Percentiles rank a stretch among this genome's conserved stretches.
These are phyloP conservation scores for Enoplolaimus lenunculus DNA, from an alignment of 2,888 invertebrate genomes.

Conservation along the genomic window DNA sequence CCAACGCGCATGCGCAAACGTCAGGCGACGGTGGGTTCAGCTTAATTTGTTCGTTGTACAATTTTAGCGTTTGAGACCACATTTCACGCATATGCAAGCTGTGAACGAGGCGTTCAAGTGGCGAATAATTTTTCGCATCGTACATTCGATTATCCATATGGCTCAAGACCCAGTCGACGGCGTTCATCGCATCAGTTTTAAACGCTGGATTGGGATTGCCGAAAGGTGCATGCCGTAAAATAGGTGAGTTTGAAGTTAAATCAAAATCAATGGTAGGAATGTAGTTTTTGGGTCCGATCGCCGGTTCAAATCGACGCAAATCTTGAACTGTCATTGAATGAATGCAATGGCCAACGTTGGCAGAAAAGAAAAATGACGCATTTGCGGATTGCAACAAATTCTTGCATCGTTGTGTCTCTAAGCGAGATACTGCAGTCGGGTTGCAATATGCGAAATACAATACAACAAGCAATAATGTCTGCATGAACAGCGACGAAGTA, in stretches of 20 bases:
- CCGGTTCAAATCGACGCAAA: not conserved
- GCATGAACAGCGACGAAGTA: too few species aligned
- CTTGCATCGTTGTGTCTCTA: too few species aligned
- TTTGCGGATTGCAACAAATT: too few species aligned
- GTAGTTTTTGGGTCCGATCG: not conserved
- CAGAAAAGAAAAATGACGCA: too few species aligned
- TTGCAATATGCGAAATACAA: too few species aligned
- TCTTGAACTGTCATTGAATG: conserved; percentile 5
- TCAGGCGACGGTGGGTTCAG: not conserved
- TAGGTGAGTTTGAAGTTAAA: not conserved
- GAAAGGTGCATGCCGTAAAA: not conserved
- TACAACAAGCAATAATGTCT: too few species aligned
- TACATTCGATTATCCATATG: not conserved
- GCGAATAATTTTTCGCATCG: not conserved
- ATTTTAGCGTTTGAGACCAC: not conserved
- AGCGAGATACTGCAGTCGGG: too few species aligned
- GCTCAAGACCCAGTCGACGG: not conserved
- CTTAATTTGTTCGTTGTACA: not conserved
- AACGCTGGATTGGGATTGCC: not conserved
- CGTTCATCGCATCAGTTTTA: not conserved
- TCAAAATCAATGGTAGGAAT: not conserved
- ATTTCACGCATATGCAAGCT: not conserved
- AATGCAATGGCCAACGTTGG: not conserved
- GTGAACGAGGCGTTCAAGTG: not conserved
- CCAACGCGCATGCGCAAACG: not conserved